phyloP scores from a whole-genome alignment of 2,888 invertebrate species.

The Sturmia bella region DNA sequence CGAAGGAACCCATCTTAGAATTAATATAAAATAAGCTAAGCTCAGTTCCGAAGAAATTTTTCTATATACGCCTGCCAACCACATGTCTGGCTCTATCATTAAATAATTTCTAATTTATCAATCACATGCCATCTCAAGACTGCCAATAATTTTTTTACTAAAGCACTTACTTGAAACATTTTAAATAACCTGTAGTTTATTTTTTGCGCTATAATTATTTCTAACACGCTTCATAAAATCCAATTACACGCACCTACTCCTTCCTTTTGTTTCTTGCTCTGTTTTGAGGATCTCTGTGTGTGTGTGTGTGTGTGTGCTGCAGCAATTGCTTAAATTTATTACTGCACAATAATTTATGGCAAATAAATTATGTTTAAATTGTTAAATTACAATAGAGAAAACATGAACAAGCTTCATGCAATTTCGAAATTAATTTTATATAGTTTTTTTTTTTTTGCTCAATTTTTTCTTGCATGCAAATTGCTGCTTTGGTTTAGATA shows the following conservation, averaged over 20 bases:
- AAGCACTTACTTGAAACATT: too few relatives aligned
- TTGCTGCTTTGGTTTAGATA: constrained; percentile 9
- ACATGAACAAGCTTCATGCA: constrained; percentile 21
- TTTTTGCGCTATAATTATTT: neutral
- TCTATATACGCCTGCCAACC: too few relatives aligned
- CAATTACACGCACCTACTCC: constrained; percentile 11
- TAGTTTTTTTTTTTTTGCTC: neutral
- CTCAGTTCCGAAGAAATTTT: too few relatives aligned
- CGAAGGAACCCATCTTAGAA: too few relatives aligned
- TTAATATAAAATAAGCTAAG: too few relatives aligned
- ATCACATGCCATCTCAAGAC: too few relatives aligned
- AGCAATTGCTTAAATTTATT: constrained; percentile 30
- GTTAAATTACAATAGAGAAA: constrained; percentile 32
- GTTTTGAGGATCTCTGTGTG: too few relatives aligned
- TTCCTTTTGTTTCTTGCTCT: neutral
- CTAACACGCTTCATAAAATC: constrained; percentile 18
- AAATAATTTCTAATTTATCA: too few relatives aligned
- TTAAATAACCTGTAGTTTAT: constrained; percentile 43
- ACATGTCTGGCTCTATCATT: too few relatives aligned
- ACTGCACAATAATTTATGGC: constrained; percentile 55
- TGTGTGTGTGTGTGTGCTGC: neutral
- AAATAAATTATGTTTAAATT: constrained; percentile 65
- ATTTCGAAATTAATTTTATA: constrained; percentile 42
- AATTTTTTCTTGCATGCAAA: constrained; percentile 27
- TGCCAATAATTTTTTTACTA: too few relatives aligned